phyloP scores from a whole-genome alignment of 2,797 vertebrate species.

The Trichosurus vulpecula region DNA sequence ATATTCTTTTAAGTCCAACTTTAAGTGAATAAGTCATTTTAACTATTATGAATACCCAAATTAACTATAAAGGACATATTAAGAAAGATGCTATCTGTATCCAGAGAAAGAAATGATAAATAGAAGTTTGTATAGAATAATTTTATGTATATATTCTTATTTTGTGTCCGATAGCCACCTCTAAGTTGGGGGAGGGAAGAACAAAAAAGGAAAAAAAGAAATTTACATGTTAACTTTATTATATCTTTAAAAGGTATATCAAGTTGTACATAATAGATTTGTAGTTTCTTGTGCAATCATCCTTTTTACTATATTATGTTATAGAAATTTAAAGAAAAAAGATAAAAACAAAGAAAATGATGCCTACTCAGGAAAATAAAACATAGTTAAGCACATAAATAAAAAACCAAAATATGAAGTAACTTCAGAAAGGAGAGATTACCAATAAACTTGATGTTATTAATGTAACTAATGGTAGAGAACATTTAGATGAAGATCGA shows the following conservation, averaged over 20 bases:
- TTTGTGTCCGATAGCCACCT: no score
- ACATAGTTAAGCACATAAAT: background rate
- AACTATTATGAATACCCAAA: background rate
- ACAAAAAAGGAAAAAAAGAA: no score
- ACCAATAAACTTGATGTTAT: background rate
- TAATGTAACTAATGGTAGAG: background rate
- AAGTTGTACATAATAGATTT: background rate
- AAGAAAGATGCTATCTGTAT: no score
- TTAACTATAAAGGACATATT: background rate
- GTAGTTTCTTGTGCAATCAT: background rate
- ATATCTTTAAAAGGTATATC: background rate
- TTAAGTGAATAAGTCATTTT: no score
- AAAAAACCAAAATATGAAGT: background rate
- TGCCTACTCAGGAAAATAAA: background rate
- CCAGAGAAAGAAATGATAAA: background rate
- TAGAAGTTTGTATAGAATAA: background rate
- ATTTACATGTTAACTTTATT: background rate
- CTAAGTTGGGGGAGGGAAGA: no score
- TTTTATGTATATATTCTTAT: no score
- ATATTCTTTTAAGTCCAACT: no score
- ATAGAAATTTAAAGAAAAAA: background rate
- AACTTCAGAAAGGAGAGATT: background rate
- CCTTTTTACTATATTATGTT: background rate
- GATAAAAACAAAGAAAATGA: background rate
- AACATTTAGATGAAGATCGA: background rate